Evolutionary conservation across 1,140 invertebrate species (phyloP).

Genomic region (Drosophila orena): DNA sequence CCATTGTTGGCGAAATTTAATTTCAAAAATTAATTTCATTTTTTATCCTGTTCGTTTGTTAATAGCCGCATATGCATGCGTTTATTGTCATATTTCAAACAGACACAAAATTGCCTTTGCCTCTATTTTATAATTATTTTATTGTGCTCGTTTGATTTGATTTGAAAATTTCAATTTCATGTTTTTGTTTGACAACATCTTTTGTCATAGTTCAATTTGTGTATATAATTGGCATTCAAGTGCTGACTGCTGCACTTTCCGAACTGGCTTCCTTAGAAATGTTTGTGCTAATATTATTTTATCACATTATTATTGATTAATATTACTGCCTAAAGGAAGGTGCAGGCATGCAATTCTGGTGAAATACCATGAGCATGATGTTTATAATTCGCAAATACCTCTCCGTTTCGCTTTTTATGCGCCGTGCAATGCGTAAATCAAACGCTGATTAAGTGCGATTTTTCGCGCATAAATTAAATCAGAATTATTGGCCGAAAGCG

Average conservation of each 20-base stretch:
- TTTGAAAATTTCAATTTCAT: conserved; percentile 43
- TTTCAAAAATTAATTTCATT: conserved; percentile 48
- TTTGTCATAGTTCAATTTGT: conserved; percentile 1
- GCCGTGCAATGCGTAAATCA: conserved; percentile 63
- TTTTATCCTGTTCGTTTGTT: conserved; percentile 41
- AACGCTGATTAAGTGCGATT: conserved; percentile 74
- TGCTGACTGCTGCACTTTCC: too few relatives aligned
- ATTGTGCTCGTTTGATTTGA: conserved; percentile 26
- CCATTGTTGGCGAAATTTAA: conserved; percentile 46
- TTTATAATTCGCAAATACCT: not conserved
- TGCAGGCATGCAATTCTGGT: too few relatives aligned
- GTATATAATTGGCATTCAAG: too few relatives aligned
- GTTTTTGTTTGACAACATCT: conserved; percentile 6
- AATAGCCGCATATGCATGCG: conserved; percentile 5
- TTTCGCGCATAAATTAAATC: conserved; percentile 77
- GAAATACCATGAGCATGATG: too few relatives aligned
- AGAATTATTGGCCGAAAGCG: conserved; percentile 58
- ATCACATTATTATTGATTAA: too few relatives aligned
- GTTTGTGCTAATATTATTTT: too few relatives aligned
- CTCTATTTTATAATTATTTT: conserved; percentile 5
- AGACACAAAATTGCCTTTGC: conserved; percentile 14
- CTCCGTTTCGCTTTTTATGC: not conserved
- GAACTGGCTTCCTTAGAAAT: too few relatives aligned
- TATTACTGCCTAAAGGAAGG: too few relatives aligned
- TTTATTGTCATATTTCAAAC: conserved; percentile 19